Conservation (phyloP, 92 coral and sea anemone genomes). For the Bergia puertoricense region DNA sequence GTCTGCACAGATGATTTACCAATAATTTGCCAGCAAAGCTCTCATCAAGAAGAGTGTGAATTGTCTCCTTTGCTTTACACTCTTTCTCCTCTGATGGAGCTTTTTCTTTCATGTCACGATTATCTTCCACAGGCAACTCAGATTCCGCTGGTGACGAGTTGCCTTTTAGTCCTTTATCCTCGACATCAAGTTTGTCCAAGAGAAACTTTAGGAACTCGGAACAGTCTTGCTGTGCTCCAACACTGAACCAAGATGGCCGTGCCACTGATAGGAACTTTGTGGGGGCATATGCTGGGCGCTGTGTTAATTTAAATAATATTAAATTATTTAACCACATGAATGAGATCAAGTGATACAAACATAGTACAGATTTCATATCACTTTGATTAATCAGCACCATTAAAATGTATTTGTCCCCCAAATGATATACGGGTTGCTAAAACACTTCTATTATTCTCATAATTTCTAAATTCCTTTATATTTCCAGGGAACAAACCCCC, state of each 20-base stretch:
- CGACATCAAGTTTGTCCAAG: conserved; percentile 86
- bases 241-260: conserved; percentile 97
- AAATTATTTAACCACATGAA: neutral
- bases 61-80: conserved; percentile 5
- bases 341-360: neutral
- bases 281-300: conserved; percentile 91
- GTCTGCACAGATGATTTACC: conserved; percentile 81
- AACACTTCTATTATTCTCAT: too few relatives aligned
- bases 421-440: too few relatives aligned
- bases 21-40: conserved; percentile 88
- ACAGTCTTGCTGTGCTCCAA: conserved; percentile 97
- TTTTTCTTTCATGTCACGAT: conserved; percentile 18
- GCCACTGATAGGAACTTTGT: conserved; percentile 85
- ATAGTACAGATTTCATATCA: neutral
- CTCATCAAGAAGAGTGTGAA: conserved; percentile 66
- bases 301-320: neutral
- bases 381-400: too few relatives aligned
- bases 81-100: conserved; percentile 24
- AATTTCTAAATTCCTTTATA: too few relatives aligned
- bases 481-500: too few relatives aligned
- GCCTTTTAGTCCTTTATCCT: conserved; percentile 59
- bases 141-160: conserved; percentile 1
- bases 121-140: neutral
- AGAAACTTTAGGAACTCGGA: conserved; percentile 92
- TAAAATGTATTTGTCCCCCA: too few relatives aligned